These are phyloP conservation scores for Malurus elegans DNA, from an alignment of 2,113 vertebrate genomes.

Conservation along the genomic window DNA sequence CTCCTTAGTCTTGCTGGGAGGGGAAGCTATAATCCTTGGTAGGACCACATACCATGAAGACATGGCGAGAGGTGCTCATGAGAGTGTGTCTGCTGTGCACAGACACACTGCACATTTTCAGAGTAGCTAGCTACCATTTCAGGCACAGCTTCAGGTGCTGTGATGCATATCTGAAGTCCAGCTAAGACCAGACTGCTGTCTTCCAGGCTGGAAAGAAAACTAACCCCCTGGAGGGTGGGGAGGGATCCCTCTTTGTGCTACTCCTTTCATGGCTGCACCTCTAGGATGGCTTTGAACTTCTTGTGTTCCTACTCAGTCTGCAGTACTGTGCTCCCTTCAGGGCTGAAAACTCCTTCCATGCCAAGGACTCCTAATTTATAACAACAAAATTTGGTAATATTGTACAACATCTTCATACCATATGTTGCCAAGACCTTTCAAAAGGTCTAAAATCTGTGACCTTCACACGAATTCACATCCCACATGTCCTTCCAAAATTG, in stretches of 20 bases:
- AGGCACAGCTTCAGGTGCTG: background rate
- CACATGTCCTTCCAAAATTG: background rate
- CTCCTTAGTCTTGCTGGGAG: background rate
- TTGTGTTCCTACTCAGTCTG: background rate
- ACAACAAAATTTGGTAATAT: background rate
- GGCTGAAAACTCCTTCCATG: background rate
- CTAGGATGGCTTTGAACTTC: background rate
- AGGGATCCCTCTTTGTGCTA: background rate
- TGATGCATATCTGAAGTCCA: background rate
- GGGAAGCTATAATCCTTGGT: background rate
- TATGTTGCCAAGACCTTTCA: background rate
- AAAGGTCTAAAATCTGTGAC: background rate
- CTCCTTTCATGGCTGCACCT: background rate
- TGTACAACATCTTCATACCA: background rate
- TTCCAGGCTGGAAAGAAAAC: background rate
- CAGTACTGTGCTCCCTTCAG: background rate
- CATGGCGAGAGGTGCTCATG: fast-evolving
- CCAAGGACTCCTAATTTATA: background rate
- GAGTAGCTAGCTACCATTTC: background rate
- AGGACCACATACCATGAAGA: background rate
- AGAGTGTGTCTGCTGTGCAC: background rate
- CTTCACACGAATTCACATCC: background rate
- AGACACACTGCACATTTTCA: background rate
- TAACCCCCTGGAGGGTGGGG: background rate
- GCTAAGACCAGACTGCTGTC: background rate